Evolutionary conservation across 2,888 invertebrate genomes (phyloP).

Genomic region (Sialis lutaria): DNA sequence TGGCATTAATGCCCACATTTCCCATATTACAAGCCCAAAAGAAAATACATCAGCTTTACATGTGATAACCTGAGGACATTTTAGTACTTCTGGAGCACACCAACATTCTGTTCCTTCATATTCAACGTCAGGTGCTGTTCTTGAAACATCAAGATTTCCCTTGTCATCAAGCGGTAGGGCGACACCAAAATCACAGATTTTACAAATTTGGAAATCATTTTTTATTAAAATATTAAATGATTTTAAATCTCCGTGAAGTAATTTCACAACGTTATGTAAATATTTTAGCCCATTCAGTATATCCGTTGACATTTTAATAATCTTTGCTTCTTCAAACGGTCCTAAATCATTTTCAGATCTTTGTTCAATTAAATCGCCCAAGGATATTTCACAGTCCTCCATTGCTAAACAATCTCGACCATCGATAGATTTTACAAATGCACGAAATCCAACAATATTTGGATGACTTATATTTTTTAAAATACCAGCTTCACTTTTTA

Average conservation of each 20-base stretch:
- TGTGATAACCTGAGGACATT: constrained; percentile 36
- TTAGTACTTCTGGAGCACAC: constrained; percentile 64
- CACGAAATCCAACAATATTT: constrained; percentile 65
- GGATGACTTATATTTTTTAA: constrained; percentile 54
- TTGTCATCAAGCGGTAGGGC: constrained; percentile 48
- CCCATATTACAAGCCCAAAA: constrained; percentile 62
- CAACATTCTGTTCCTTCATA: constrained; percentile 65
- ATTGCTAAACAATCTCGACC: constrained; percentile 50
- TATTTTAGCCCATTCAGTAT: constrained; percentile 57
- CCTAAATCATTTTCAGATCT: constrained; percentile 34
- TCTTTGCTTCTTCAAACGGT: constrained; percentile 42
- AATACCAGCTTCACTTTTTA: constrained; percentile 54
- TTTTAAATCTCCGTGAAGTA: constrained; percentile 72
- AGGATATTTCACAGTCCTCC: constrained; percentile 56
- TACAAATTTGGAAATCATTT: constrained; percentile 53
- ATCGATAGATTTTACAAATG: constrained; percentile 31
- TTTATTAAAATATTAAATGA: constrained; percentile 68
- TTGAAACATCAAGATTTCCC: constrained; percentile 37
- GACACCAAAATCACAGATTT: constrained; percentile 77
- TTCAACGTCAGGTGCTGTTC: constrained; percentile 28
- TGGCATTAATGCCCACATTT: constrained; percentile 56
- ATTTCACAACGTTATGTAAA: constrained; percentile 49
- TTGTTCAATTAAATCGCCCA: constrained; percentile 59
- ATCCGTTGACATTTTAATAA: constrained; percentile 47
- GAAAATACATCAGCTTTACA: constrained; percentile 65